Evolutionary conservation across 2,888 invertebrate species (phyloP).

Genomic region (Thera obeliscata): DNA sequence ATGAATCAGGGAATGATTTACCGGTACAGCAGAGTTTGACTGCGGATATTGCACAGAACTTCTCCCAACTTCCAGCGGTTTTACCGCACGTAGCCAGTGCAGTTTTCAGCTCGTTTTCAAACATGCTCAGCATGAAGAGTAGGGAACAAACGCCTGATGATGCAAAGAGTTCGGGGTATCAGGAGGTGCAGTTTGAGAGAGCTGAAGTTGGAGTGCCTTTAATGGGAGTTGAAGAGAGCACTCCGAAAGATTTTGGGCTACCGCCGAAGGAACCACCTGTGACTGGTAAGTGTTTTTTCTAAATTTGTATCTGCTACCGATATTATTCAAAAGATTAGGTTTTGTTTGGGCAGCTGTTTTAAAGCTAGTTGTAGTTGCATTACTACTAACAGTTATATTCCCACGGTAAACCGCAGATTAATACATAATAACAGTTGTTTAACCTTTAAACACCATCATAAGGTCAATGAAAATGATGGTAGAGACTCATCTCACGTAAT

Average conservation of each 20-base stretch:
- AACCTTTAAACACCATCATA: slow-evolving; percentile 35
- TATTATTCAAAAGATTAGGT: no score
- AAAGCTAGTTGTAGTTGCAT: background rate
- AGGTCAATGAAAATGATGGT: slow-evolving; percentile 37
- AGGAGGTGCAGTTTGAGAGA: slow-evolving; percentile 47
- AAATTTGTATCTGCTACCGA: background rate
- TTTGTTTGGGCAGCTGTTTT: background rate
- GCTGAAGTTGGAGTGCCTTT: slow-evolving; percentile 48
- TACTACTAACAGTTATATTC: slow-evolving; percentile 22
- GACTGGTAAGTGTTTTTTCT: slow-evolving; percentile 58
- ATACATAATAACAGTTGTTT: slow-evolving; percentile 7
- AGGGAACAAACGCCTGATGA: slow-evolving; percentile 68
- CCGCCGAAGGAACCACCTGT: slow-evolving; percentile 70
- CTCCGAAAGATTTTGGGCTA: slow-evolving; percentile 57
- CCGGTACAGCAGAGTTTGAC: slow-evolving; percentile 67
- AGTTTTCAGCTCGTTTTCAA: slow-evolving; percentile 86
- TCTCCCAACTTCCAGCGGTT: slow-evolving; percentile 84
- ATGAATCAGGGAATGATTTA: slow-evolving; percentile 58
- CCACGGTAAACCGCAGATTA: slow-evolving; percentile 30
- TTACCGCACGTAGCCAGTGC: slow-evolving; percentile 86
- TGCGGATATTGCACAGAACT: slow-evolving; percentile 80
- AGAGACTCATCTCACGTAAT: slow-evolving; percentile 19
- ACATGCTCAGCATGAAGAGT: slow-evolving; percentile 74
- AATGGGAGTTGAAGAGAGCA: slow-evolving; percentile 54
- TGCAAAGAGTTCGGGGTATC: slow-evolving; percentile 40